Evolutionary conservation across 2,888 invertebrate genomes (phyloP).

Genomic region (Cremastinae sp.): DNA sequence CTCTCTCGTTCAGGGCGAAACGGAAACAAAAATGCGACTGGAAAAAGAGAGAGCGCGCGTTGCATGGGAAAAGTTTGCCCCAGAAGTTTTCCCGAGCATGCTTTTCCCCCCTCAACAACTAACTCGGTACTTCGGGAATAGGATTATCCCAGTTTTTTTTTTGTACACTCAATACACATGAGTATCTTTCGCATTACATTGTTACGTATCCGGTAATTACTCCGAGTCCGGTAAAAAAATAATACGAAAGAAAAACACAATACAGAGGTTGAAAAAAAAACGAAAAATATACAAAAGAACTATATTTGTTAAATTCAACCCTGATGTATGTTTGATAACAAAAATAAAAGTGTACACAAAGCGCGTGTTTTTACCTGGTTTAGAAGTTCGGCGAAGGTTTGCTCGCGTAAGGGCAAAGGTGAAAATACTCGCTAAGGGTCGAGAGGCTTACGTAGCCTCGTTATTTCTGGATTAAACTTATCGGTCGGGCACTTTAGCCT

Average conservation of each 20-base stretch:
- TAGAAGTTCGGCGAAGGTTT: conserved; percentile 5
- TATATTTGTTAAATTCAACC: too few species aligned
- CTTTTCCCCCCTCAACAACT: conserved; percentile 19
- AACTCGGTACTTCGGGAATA: conserved; percentile 11
- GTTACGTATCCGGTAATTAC: too few species aligned
- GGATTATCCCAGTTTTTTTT: conserved; percentile 37
- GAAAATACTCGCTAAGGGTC: conserved; percentile 62
- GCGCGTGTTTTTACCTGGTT: not conserved
- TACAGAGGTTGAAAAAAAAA: too few species aligned
- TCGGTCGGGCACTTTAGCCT: conserved; percentile 61
- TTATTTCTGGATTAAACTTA: conserved; percentile 67
- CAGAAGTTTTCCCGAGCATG: conserved; percentile 7
- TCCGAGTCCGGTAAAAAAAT: too few species aligned
- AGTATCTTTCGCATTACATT: not conserved
- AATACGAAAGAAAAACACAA: too few species aligned
- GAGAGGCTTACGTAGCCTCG: conserved; percentile 64
- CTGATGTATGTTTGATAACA: too few species aligned
- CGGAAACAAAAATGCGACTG: not conserved
- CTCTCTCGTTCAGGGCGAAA: conserved; percentile 1
- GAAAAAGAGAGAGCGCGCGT: not conserved
- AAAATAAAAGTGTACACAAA: too few species aligned
- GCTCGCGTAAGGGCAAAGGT: conserved; percentile 26
- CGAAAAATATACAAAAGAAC: too few species aligned
- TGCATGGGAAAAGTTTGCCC: conserved; percentile 33
- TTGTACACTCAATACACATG: not conserved